These are phyloP conservation scores for Zoroaster sp. DNA, from an alignment of 53 echinoderm and acorn worm species.

Conservation along the genomic window DNA sequence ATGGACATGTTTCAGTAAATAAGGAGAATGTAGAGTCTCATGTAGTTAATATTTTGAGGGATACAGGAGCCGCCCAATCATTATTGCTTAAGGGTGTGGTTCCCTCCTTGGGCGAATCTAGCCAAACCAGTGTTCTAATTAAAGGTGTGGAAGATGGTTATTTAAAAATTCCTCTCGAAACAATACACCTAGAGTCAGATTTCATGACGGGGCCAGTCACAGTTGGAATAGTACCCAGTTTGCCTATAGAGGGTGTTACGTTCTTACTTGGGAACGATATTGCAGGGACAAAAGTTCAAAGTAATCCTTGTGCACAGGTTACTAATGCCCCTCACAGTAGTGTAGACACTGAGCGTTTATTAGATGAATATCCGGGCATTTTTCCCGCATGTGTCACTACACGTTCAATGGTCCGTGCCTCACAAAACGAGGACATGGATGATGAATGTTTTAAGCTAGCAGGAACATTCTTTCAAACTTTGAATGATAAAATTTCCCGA, in stretches of 20 bases:
- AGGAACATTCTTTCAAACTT: not conserved
- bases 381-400: too few species aligned
- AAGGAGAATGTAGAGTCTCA: not conserved
- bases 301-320: not conserved
- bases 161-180: not conserved
- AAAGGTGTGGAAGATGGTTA: not conserved
- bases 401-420: too few species aligned
- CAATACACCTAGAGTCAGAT: not conserved
- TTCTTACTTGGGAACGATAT: conserved; percentile 16
- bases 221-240: not conserved
- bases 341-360: not conserved
- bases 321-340: not conserved
- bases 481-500: not conserved
- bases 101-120: too few species aligned
- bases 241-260: not conserved
- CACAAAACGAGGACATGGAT: not conserved
- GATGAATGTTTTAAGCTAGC: not conserved
- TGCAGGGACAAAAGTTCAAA: conserved; percentile 7
- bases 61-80: conserved; percentile 6
- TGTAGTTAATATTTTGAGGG: not conserved
- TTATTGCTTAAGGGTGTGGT: not conserved
- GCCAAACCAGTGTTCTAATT: too few species aligned
- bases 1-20: not conserved
- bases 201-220: not conserved
- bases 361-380: conserved; percentile 8